phyloP scores from a whole-genome alignment of 2,888 invertebrate species.

The Mythimna vitellina region DNA sequence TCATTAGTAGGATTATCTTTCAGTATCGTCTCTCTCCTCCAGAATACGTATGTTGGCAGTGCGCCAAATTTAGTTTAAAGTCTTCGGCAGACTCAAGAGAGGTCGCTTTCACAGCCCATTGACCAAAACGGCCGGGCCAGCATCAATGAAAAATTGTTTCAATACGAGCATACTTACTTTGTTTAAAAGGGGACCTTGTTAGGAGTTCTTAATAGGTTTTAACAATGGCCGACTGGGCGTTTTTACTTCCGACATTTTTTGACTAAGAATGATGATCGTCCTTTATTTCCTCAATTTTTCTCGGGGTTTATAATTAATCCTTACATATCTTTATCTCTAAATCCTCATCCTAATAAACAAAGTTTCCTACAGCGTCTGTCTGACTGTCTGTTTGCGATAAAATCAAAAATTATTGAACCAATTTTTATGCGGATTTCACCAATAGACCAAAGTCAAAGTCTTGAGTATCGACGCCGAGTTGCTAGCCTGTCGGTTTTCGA shows the following conservation, averaged over 20 bases:
- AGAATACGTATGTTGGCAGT: constrained; percentile 59
- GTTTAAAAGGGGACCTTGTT: constrained; percentile 30
- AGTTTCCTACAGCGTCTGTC: no score
- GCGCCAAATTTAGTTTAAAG: constrained; percentile 60
- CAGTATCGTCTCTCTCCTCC: constrained; percentile 1
- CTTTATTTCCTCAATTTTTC: no score
- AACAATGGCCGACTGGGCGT: background rate
- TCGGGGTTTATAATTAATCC: no score
- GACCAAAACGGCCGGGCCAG: constrained; percentile 43
- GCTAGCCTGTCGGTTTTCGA: no score
- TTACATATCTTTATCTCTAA: no score
- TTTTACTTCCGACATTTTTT: background rate
- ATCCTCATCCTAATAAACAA: no score
- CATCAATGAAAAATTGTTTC: constrained; percentile 62
- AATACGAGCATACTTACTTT: constrained; percentile 35
- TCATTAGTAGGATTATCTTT: background rate
- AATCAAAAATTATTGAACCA: no score
- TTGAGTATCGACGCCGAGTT: no score
- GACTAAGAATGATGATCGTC: background rate
- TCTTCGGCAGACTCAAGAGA: constrained; percentile 51
- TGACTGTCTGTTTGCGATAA: no score
- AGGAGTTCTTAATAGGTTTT: constrained; percentile 6
- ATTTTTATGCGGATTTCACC: no score
- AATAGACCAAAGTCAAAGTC: no score
- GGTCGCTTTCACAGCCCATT: constrained; percentile 65